phyloP scores from a whole-genome alignment of 2,797 vertebrate species.

The Dermochelys coriacea region DNA sequence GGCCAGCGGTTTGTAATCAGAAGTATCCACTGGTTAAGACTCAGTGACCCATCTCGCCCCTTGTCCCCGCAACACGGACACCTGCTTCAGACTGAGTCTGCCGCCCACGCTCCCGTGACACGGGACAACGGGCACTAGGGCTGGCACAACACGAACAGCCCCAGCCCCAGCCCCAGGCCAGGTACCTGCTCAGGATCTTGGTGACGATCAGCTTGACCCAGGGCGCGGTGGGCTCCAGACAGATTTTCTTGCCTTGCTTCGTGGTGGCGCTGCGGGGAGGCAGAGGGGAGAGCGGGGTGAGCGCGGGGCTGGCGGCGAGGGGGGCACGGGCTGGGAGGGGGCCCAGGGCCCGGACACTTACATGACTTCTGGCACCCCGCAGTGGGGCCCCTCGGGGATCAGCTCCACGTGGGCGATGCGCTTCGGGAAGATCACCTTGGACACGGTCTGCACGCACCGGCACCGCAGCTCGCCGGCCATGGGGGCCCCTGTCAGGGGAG shows the following conservation, averaged over 20 bases:
- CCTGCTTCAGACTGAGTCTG: not conserved
- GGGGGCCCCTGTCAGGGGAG: not conserved
- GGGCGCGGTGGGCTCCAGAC: not conserved
- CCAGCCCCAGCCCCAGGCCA: not conserved
- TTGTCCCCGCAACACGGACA: fast-evolving
- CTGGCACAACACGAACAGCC: too few relatives aligned
- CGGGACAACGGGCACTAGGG: fast-evolving
- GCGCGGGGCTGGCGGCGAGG: not conserved
- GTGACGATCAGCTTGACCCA: not conserved
- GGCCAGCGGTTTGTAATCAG: not conserved
- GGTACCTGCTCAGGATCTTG: not conserved
- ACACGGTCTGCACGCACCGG: conserved; percentile 39
- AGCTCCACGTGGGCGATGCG: conserved; percentile 38
- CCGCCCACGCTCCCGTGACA: fast-evolving
- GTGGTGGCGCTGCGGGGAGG: not conserved
- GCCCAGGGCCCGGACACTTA: conserved; percentile 57
- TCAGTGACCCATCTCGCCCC: fast-evolving
- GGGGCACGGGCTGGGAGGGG: not conserved
- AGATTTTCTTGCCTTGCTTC: not conserved
- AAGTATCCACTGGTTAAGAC: not conserved
- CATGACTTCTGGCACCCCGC: conserved; percentile 62
- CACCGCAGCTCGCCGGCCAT: conserved; percentile 73
- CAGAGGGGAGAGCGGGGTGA: not conserved
- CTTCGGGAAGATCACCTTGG: not conserved
- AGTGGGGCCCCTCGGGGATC: not conserved